Evolutionary conservation across 2,113 vertebrate genomes (phyloP).

Genomic region (Anarrhichthys ocellatus): DNA sequence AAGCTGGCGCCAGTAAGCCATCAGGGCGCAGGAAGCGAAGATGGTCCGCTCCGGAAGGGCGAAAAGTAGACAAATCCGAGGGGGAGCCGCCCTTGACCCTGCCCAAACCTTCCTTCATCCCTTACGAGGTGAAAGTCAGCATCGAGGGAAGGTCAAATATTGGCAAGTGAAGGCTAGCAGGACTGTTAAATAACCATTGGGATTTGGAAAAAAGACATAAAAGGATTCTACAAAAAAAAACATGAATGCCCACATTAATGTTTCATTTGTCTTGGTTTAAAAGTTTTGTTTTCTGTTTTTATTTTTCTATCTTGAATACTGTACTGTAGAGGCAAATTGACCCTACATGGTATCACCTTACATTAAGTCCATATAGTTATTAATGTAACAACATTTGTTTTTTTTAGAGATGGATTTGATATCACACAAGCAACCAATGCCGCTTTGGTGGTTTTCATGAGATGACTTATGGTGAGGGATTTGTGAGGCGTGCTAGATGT

Average conservation of each 20-base stretch:
- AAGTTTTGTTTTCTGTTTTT: conserved; percentile 59
- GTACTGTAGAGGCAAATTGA: conserved; percentile 91
- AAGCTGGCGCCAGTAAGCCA: conserved; percentile 84
- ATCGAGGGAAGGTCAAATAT: conserved; percentile 98
- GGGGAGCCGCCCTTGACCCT: conserved; percentile 96
- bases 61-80: conserved; percentile 94
- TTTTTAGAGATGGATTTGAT: conserved; percentile 86
- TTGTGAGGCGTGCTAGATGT: conserved; percentile 64
- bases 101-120: conserved; percentile 96
- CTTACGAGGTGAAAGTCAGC: conserved; percentile 98
- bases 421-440: conserved; percentile 88
- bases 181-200: conserved; percentile 55
- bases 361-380: conserved; percentile 91
- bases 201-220: conserved; percentile 45
- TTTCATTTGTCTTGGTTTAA: conserved; percentile 70
- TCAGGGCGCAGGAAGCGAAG: conserved; percentile 90
- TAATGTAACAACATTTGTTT: conserved; percentile 86
- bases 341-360: conserved; percentile 92
- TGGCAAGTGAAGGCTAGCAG: conserved; percentile 90
- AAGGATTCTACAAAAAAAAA: conserved; percentile 56
- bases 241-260: conserved; percentile 65
- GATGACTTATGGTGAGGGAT: conserved; percentile 66
- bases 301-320: conserved; percentile 90
- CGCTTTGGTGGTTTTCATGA: conserved; percentile 81
- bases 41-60: conserved; percentile 97